These are phyloP conservation scores for Incurvaria masculella DNA, from an alignment of 2,888 invertebrate species.

Conservation along the genomic window DNA sequence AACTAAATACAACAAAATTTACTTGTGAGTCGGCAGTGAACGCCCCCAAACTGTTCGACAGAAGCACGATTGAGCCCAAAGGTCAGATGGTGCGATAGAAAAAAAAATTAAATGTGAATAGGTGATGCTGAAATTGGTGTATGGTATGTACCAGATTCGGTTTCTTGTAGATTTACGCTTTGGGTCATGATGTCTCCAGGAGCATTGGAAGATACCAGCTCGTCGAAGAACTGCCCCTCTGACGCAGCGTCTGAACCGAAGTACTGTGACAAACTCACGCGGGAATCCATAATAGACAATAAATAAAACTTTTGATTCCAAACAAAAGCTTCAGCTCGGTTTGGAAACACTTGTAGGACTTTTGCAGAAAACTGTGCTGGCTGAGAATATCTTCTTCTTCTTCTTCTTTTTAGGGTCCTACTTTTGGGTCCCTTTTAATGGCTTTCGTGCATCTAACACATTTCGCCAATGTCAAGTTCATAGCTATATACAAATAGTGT, in stretches of 20 bases:
- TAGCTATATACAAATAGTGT: too few relatives aligned
- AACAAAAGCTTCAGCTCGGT: too few relatives aligned
- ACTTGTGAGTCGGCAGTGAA: slow-evolving; percentile 4
- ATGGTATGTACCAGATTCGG: slow-evolving; percentile 31
- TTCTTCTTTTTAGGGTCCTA: too few relatives aligned
- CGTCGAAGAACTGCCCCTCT: slow-evolving; percentile 49
- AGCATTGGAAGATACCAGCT: slow-evolving; percentile 46
- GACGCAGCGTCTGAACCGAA: slow-evolving; percentile 45
- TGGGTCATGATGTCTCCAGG: slow-evolving; percentile 38
- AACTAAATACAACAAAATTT: slow-evolving; percentile 3
- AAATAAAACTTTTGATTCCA: too few relatives aligned
- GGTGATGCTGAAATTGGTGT: background rate
- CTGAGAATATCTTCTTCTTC: too few relatives aligned
- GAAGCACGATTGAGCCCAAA: background rate
- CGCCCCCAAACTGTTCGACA: background rate
- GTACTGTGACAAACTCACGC: slow-evolving; percentile 57
- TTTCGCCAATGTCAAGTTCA: too few relatives aligned
- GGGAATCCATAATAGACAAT: slow-evolving; percentile 54
- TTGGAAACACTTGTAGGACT: too few relatives aligned
- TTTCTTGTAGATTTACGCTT: slow-evolving; percentile 44
- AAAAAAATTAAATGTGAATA: background rate
- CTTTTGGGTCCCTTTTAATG: too few relatives aligned
- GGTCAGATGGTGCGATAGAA: background rate
- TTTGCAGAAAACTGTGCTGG: too few relatives aligned
- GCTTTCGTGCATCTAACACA: too few relatives aligned